phyloP scores from a whole-genome alignment of 2,113 vertebrate genomes.

The Ailuropoda melanoleuca region DNA sequence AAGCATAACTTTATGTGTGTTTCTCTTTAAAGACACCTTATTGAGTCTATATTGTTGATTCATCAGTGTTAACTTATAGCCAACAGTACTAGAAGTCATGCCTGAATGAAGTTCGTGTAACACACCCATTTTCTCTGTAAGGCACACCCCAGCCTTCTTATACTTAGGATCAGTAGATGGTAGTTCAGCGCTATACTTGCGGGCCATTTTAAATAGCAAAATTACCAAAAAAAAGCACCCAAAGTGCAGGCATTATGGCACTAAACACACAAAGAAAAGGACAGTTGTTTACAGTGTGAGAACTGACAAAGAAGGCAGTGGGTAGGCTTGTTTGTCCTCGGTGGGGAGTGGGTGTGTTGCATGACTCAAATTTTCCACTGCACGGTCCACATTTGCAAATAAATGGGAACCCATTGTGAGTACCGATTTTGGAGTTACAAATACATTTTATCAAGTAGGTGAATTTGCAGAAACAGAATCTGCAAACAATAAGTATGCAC shows the following conservation, averaged over 20 bases:
- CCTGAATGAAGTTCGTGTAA: fast-evolving
- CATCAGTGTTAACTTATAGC: fast-evolving
- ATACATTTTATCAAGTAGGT: neutral
- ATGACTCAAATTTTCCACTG: neutral
- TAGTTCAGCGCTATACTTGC: fast-evolving
- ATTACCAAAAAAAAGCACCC: neutral
- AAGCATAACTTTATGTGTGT: neutral
- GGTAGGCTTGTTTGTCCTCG: fast-evolving
- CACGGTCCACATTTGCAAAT: neutral
- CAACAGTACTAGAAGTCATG: too few species aligned
- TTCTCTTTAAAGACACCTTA: neutral
- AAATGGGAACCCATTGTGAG: neutral
- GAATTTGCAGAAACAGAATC: neutral
- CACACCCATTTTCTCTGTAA: neutral
- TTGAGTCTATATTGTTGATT: neutral
- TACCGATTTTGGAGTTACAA: neutral
- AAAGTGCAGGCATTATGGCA: too few species aligned
- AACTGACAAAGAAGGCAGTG: neutral
- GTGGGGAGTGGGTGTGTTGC: neutral
- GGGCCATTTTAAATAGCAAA: neutral
- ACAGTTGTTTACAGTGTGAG: neutral
- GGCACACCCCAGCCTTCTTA: too few species aligned
- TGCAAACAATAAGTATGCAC: too few species aligned
- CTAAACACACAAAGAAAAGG: fast-evolving
- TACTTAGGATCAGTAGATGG: fast-evolving